These are phyloP conservation scores for Serinus canaria DNA, from an alignment of 2,113 vertebrate genomes.

Conservation along the genomic window DNA sequence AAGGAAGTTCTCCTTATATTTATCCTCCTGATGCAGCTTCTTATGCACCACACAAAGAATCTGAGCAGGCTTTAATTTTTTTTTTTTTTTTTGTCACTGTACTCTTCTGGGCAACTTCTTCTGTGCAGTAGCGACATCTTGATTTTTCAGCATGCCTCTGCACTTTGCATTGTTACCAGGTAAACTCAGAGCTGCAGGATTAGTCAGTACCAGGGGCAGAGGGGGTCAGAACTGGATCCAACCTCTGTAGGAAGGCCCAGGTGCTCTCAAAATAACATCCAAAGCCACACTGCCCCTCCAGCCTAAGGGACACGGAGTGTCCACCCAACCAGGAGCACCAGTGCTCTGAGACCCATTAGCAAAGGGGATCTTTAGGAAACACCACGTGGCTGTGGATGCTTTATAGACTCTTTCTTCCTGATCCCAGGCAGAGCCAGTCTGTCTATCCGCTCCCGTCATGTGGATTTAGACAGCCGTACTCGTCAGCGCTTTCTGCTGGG, in stretches of 20 bases:
- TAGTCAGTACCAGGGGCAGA: background rate
- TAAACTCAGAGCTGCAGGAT: background rate
- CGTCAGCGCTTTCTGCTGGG: conserved; percentile 87
- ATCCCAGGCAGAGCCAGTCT: conserved; percentile 95
- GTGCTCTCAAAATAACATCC: background rate
- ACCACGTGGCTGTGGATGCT: conserved; percentile 48
- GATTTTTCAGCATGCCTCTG: background rate
- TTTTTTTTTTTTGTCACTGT: background rate
- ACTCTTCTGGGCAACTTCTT: background rate
- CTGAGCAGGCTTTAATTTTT: background rate
- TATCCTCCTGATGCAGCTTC: background rate
- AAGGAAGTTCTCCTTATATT: background rate
- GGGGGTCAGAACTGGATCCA: background rate
- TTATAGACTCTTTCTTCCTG: conserved; percentile 79
- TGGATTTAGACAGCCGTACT: conserved; percentile 96
- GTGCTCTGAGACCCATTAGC: background rate
- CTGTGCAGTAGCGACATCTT: background rate
- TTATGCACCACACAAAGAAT: background rate
- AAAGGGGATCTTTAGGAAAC: conserved; percentile 25
- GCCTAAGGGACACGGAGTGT: background rate
- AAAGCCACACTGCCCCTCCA: background rate
- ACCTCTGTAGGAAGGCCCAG: background rate
- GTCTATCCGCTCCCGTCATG: conserved; percentile 97
- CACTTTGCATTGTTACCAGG: background rate
- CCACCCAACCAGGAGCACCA: background rate